phyloP scores from a whole-genome alignment of 2,888 invertebrate species.

The Choreutis nemorana region DNA sequence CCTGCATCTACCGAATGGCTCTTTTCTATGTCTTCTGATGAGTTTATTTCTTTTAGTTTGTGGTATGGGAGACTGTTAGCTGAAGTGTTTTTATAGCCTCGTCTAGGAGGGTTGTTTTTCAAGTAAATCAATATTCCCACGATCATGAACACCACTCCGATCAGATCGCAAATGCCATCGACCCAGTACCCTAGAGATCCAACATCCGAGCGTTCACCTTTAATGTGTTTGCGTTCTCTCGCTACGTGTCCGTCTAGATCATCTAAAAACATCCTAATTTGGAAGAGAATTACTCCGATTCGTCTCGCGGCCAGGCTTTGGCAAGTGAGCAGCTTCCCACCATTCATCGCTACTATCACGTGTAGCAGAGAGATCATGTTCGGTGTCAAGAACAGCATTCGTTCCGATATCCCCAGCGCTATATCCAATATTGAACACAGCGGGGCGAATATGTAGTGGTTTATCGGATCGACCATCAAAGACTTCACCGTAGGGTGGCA shows the following conservation, averaged over 20 bases:
- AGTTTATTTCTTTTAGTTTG: slow-evolving; percentile 48
- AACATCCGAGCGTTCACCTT: slow-evolving; percentile 82
- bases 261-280: slow-evolving; percentile 83
- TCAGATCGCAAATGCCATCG: slow-evolving; percentile 82
- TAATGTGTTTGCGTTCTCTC: slow-evolving; percentile 75
- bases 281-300: slow-evolving; percentile 78
- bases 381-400: slow-evolving; percentile 73
- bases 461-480: slow-evolving; percentile 82
- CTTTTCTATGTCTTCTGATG: slow-evolving; percentile 52
- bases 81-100: slow-evolving; percentile 72
- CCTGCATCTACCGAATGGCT: slow-evolving; percentile 52
- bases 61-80: slow-evolving; percentile 65
- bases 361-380: slow-evolving; percentile 86
- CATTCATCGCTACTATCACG: slow-evolving; percentile 75
- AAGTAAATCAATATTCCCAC: slow-evolving; percentile 74
- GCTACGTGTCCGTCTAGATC: slow-evolving; percentile 89
- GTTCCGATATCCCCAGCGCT: slow-evolving; percentile 69
- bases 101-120: slow-evolving; percentile 75
- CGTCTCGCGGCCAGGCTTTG: slow-evolving; percentile 76
- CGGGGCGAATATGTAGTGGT: slow-evolving; percentile 85
- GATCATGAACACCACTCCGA: slow-evolving; percentile 77
- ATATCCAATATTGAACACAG: slow-evolving; percentile 77
- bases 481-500: slow-evolving; percentile 86
- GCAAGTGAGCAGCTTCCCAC: slow-evolving; percentile 79
- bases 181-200: slow-evolving; percentile 83